These are phyloP conservation scores for Bedellia somnulentella DNA, from an alignment of 2,888 invertebrate genomes.

Conservation along the genomic window DNA sequence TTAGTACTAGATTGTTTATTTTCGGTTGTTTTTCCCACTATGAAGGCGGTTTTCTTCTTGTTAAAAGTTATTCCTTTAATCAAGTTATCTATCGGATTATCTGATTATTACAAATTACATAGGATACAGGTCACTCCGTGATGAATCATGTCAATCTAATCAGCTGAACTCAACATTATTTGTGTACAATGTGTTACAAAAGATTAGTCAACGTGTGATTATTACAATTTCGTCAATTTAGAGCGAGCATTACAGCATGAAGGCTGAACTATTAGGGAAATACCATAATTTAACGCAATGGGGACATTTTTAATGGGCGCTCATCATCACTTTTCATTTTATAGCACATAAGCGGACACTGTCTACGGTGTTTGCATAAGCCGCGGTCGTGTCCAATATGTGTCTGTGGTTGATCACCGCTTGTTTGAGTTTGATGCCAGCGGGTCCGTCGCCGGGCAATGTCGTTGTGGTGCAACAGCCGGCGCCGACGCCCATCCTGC, in stretches of 20 bases:
- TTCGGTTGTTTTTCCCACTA: too few relatives aligned
- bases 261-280: constrained; percentile 53
- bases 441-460: constrained; percentile 24
- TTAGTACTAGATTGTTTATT: too few relatives aligned
- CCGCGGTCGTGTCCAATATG: constrained; percentile 20
- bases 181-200: constrained; percentile 15
- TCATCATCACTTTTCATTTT: constrained; percentile 25
- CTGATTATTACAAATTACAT: too few relatives aligned
- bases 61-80: too few relatives aligned
- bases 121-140: too few relatives aligned
- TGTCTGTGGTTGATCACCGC: constrained; percentile 53
- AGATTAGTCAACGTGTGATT: constrained; percentile 47
- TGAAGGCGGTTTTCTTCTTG: too few relatives aligned
- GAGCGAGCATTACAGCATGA: constrained; percentile 48
- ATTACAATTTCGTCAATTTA: constrained; percentile 48
- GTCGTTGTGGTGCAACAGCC: constrained; percentile 35
- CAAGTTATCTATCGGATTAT: too few relatives aligned
- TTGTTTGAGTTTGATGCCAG: constrained; percentile 41
- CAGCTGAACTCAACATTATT: too few relatives aligned
- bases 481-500: constrained; percentile 39
- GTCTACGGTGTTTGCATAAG: neutral
- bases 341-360: constrained; percentile 9
- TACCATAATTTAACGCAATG: constrained; percentile 36
- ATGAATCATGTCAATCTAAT: too few relatives aligned
- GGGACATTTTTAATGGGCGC: constrained; percentile 43